Evolutionary conservation across 2,797 vertebrate species (phyloP).

Genomic region (Perodicticus potto): DNA sequence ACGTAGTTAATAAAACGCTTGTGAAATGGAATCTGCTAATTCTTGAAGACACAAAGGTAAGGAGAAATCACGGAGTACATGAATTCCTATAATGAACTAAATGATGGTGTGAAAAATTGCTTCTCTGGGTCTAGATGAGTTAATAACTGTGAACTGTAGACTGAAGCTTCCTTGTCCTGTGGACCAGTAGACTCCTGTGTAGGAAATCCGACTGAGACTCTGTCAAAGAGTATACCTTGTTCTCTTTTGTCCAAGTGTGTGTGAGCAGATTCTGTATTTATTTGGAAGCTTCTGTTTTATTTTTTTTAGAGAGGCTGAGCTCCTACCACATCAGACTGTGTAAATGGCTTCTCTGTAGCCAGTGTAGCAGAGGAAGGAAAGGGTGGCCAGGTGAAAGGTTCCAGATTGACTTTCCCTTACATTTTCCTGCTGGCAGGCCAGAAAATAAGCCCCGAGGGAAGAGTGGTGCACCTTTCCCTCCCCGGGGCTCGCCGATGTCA

Average conservation of each 20-base stretch:
- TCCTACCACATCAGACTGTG: neutral
- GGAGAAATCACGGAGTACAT: neutral
- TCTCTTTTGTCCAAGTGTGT: neutral
- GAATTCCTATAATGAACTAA: neutral
- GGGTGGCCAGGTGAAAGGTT: neutral
- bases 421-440: neutral
- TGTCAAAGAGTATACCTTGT: neutral
- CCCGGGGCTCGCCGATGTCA: fast-evolving
- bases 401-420: neutral
- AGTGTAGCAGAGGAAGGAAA: neutral
- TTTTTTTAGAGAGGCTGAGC: neutral
- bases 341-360: neutral
- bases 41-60: neutral
- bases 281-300: neutral
- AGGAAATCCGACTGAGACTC: neutral
- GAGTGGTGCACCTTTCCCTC: neutral
- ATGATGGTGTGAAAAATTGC: neutral
- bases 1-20: neutral
- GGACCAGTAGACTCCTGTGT: fast-evolving
- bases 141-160: too few relatives aligned
- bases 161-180: neutral
- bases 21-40: neutral
- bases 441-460: neutral
- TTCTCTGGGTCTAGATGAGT: neutral
- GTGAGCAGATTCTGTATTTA: neutral